Base-by-base conservation (phyloP, 2,888 invertebrate species). In the Sabellastarte sp. region DNA sequence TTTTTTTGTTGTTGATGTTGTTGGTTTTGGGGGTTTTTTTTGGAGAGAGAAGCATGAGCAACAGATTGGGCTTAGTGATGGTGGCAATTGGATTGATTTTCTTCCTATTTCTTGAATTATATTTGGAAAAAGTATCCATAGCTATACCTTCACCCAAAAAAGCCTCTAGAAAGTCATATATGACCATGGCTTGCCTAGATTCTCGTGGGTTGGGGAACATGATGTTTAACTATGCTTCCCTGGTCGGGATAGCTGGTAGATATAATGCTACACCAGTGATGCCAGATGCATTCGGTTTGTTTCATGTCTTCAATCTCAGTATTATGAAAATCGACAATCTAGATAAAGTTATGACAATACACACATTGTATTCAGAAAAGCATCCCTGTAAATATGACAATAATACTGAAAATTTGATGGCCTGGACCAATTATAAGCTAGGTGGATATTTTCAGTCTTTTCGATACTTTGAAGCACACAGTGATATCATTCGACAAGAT, bases 381-480 rank as follows among this genome's bases (percentile, higher is more conserved):
- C 32, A 67, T 30, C 61, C 61, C 1, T 57, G 66, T 28, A 67
- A 66, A 1, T 69, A 64, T 56, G 69, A 70, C 63, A n/a, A 55
- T 3, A 29, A 24, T 3, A 56, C 60, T 1, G 56, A 60, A 50
- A 41, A 32, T 3, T 50, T n/a, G 2, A 15, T 50, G 33, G 60
- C 63, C 31, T 61, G 50, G n/a, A 10, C 33, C 29, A 61, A 66
- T 30, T 61, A 50, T n/a, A 61, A 63, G n/a, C 61, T 78, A 3
- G 60, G 60, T 26, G 77, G 78, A 0, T 79, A 75, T 60, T 70
- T 73, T 50, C 79, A 79, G 60, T 77, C 77, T 0, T 79, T 74
- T 71, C 74, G 66, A 60, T 79, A 79, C 64, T 79, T 76, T 63
- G 68, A 71, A 24, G 53, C 68, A 32, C 64, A 69, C 3, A 63